phyloP scores from a whole-genome alignment of 2,888 invertebrate species.

The Cotesia congregata region DNA sequence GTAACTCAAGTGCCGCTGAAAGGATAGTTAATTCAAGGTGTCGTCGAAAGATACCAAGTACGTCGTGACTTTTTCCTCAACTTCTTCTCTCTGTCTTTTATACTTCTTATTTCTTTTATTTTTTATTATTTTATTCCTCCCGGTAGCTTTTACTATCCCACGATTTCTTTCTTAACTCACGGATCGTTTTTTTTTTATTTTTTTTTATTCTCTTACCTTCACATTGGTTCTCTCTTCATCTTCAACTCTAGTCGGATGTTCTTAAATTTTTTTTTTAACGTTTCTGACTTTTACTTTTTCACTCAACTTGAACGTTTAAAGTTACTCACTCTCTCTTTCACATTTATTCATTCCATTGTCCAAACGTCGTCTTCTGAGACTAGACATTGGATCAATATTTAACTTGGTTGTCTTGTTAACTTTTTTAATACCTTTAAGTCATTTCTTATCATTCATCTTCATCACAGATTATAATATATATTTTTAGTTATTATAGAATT shows the following conservation, averaged over 20 bases:
- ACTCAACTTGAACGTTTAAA: not conserved
- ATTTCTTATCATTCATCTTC: not conserved
- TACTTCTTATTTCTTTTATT: slow-evolving; percentile 4
- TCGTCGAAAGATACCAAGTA: slow-evolving; percentile 47
- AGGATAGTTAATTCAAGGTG: slow-evolving; percentile 51
- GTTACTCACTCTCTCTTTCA: not conserved
- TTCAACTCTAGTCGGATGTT: slow-evolving; percentile 8
- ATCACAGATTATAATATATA: too few relatives aligned
- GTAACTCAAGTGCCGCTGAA: slow-evolving; percentile 46
- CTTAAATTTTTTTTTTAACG: not conserved
- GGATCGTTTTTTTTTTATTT: slow-evolving; percentile 19
- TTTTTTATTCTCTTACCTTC: slow-evolving; percentile 1
- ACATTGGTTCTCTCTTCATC: slow-evolving; percentile 9
- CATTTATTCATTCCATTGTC: not conserved
- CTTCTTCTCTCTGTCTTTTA: slow-evolving; percentile 5
- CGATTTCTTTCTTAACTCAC: slow-evolving; percentile 1
- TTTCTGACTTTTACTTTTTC: not conserved
- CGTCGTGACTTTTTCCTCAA: slow-evolving; percentile 25
- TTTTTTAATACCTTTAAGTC: not conserved
- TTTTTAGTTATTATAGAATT: too few relatives aligned
- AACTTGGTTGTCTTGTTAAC: not conserved
- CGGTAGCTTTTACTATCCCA: slow-evolving; percentile 40
- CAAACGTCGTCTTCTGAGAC: not conserved
- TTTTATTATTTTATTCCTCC: slow-evolving; percentile 27
- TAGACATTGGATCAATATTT: not conserved